Evolutionary conservation across 2,888 invertebrate genomes (phyloP), one percentile per base, ranked within the genome.

Genomic region (Catocala fraxini): DNA sequence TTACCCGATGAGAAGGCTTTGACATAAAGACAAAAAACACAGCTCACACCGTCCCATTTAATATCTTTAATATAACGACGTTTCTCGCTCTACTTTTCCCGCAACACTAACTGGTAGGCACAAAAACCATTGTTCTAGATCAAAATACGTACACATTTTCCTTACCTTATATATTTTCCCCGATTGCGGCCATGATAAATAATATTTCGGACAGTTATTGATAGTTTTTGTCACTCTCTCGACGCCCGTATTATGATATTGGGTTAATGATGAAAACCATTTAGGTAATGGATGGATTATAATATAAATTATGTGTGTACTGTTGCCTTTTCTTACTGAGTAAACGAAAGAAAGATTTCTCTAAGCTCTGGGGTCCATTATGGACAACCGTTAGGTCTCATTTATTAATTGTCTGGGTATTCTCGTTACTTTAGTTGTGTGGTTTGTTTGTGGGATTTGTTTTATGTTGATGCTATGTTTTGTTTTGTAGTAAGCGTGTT

Each of bases 201-300:
- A 70, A 60, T 58, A 56, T 54, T 42, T 15, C 12, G 6, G 75
- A 75, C 79, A 75, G 71, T 68, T 79, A 79, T 77, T 69, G 74
- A 77, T 79, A 58, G 76, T 69, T 77, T 79, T 79, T 71, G 74
- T 69, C 77, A 79, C 77, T 66, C 61, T 49, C 53, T 47, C 43
- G 56, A 11, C 51, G 52, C 41, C 33, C 46, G 41, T 61, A 56
- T 60, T 70, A 68, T 67, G 70, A 70, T 79, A 68, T 69, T 62
- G 39, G 39, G 68, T 71, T 65, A 76, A 79, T 75, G 76, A 71
- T 75, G 11, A 35, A 58, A 69, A 78, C 69, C 76, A 75, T 75
- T 78, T 67, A 43, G 39, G 47, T 71, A 78, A 78, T 75, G 67
- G 69, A 69, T 53, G 72, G 79, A 78, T 75, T 69, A 69, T 71